Evolutionary conservation across 2,797 vertebrate genomes (phyloP), one percentile per base, ranked within the genome.

Genomic region (Protonibea diacanthus): DNA sequence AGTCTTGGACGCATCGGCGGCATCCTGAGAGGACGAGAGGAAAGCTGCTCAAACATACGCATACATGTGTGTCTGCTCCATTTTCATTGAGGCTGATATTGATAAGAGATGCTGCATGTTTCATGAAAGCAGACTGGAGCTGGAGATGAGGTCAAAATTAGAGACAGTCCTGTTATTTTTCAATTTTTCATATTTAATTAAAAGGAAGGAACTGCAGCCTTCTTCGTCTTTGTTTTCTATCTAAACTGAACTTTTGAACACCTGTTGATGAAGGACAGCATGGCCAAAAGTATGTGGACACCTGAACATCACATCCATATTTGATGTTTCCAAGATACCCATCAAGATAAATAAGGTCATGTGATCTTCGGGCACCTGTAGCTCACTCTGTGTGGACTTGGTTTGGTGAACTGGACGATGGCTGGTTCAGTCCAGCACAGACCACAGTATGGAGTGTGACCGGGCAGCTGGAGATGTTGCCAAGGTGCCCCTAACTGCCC

Each of bases 101-200:
- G 85, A 76, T 33, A 25, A 42, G 53, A 67, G 73, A 80, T 3
- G 60, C 23, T 1, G 29, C 44, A 80, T 82, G 60, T 86, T 79
- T 77, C 58, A 83, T 87, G 71, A 59, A 65, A 14, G 56, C 18
- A 57, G 55, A 40, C 21, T 40, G 56, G 44, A 27, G 38, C 14
- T 0, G 27, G 5, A n/a, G 23, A 55, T n/a, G 33, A 12, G n/a
- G 7, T 53, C 20, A 13, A 27, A n/a, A 56, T 56, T 9, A 42
- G 2, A 56, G 2, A 47, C 4, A 8, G 11, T 5, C 4, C 14
- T 14, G 3, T 49, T 10, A 25, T 13, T 58, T 57, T 13, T 40
- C 4, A 29, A 7, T 21, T 1, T 25, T 56, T 58, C 5, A 29
- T 7, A 11, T 69, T 52, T 17, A 60, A 10, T 47, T 14, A 2